phyloP scores from a whole-genome alignment of 2,888 invertebrate species.

The Thereva nobilitata region DNA sequence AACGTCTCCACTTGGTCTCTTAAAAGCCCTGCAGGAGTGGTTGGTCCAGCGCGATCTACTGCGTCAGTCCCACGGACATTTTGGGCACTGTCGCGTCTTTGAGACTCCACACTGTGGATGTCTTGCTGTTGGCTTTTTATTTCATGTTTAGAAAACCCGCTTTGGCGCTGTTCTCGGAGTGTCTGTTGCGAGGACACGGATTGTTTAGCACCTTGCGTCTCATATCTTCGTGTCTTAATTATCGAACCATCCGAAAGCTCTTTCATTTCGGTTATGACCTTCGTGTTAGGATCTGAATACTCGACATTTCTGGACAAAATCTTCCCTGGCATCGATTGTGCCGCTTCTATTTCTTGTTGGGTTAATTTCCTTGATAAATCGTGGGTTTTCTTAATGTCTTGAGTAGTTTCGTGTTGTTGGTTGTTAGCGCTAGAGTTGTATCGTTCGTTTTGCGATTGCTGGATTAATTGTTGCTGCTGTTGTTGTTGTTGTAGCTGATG shows the following conservation, averaged over 20 bases:
- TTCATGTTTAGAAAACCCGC: too few species aligned
- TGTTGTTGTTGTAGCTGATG: conserved; percentile 47
- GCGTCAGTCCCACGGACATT: neutral
- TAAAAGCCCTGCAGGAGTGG: conserved; percentile 50
- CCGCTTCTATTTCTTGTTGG: conserved; percentile 36
- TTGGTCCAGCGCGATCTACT: conserved; percentile 28
- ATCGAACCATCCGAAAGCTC: conserved; percentile 69
- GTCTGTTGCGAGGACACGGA: conserved; percentile 41
- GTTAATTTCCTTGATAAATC: conserved; percentile 19
- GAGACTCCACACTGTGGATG: too few species aligned
- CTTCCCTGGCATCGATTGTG: conserved; percentile 58
- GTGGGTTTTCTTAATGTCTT: conserved; percentile 7
- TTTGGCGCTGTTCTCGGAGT: too few species aligned
- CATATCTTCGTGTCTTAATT: conserved; percentile 70
- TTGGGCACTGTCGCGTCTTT: too few species aligned
- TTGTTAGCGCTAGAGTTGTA: conserved; percentile 5
- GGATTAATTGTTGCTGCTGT: conserved; percentile 53
- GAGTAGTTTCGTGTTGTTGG: conserved; percentile 16
- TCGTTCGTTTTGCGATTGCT: conserved; percentile 47
- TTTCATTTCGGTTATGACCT: conserved; percentile 69
- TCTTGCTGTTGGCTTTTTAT: too few species aligned
- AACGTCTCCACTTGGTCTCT: conserved; percentile 44
- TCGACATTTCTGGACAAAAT: conserved; percentile 64
- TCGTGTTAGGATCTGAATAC: conserved; percentile 69
- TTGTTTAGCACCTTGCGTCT: conserved; percentile 59